These are phyloP conservation scores for Chrysochloris asiatica DNA, from an alignment of 2,113 vertebrate species.

Conservation along the genomic window DNA sequence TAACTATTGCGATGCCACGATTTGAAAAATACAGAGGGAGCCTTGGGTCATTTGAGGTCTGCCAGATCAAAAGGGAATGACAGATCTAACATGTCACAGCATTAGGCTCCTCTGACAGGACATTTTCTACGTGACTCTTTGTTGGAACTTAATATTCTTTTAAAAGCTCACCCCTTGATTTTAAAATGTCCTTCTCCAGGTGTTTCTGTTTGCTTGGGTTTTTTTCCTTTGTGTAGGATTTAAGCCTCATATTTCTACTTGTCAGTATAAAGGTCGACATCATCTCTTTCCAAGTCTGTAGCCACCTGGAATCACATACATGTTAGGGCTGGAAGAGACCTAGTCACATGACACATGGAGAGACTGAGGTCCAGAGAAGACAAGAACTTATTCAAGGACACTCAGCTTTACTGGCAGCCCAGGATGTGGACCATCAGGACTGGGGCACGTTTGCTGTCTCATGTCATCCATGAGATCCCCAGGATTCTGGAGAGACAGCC, in stretches of 20 bases:
- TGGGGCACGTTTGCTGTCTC: fast-evolving
- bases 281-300: not conserved
- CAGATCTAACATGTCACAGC: slow-evolving; percentile 26
- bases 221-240: not conserved
- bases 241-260: no score
- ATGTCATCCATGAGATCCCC: no score
- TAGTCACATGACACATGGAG: fast-evolving
- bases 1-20: not conserved
- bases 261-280: not conserved
- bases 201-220: slow-evolving; percentile 25
- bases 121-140: slow-evolving; percentile 9
- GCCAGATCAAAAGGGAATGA: slow-evolving; percentile 41
- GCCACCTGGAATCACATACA: no score
- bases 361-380: not conserved
- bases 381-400: not conserved
- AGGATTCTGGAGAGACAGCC: fast-evolving
- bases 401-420: fast-evolving
- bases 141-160: not conserved
- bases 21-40: not conserved
- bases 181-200: slow-evolving; percentile 5
- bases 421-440: fast-evolving
- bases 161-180: not conserved
- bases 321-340: not conserved
- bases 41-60: not conserved
- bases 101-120: not conserved